These are phyloP conservation scores for Smutsia gigantea DNA, from an alignment of 2,797 vertebrate species.

Conservation along the genomic window DNA sequence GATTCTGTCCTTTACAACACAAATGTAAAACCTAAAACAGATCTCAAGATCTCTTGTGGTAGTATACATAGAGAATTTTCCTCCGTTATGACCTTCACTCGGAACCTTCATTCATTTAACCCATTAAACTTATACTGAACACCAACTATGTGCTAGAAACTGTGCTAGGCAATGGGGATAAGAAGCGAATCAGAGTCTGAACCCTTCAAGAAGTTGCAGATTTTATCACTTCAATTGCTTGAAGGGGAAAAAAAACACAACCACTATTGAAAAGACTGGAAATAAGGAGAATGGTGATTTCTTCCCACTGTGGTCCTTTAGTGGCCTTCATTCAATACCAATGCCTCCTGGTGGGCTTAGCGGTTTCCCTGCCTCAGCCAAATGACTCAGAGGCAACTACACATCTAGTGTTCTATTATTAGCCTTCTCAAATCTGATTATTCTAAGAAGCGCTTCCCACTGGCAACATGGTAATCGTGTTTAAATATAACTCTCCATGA, in stretches of 20 bases:
- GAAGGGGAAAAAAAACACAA: neutral
- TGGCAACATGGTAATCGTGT: constrained; percentile 74
- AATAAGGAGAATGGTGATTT: neutral
- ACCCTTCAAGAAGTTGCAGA: neutral
- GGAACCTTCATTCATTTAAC: constrained; percentile 6
- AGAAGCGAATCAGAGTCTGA: neutral
- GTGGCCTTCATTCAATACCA: constrained; percentile 21
- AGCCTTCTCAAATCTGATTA: constrained; percentile 72
- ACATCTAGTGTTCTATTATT: constrained; percentile 69
- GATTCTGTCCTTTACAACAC: neutral
- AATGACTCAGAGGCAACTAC: constrained; percentile 66
- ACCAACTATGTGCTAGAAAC: neutral
- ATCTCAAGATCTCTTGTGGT: neutral
- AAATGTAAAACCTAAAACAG: neutral
- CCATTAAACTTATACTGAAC: neutral
- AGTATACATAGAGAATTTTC: neutral
- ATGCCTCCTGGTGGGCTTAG: neutral
- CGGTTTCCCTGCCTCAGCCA: constrained; percentile 44
- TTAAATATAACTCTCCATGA: constrained; percentile 76
- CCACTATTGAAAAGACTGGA: neutral
- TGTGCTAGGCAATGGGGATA: neutral
- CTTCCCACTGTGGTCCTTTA: neutral
- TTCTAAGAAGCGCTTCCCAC: constrained; percentile 76
- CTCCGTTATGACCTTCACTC: neutral
- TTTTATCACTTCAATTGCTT: neutral